These are phyloP conservation scores for Peromyscus californicus DNA, from an alignment of 2,113 vertebrate genomes.

Conservation along the genomic window DNA sequence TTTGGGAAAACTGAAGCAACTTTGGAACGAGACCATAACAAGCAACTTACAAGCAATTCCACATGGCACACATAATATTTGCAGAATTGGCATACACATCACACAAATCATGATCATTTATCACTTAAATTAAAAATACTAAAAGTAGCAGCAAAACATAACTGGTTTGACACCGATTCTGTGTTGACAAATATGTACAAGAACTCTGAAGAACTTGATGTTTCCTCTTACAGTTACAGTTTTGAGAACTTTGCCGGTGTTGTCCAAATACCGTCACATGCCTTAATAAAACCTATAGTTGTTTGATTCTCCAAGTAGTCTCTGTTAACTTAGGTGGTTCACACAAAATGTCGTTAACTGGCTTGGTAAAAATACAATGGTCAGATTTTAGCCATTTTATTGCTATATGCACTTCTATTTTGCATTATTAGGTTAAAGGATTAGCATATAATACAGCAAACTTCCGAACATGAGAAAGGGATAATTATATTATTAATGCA, in stretches of 20 bases:
- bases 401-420: background rate
- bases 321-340: background rate
- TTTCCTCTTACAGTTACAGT: background rate
- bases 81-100: background rate
- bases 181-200: background rate
- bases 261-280: background rate
- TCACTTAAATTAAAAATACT: background rate
- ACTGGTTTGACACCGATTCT: background rate
- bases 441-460: background rate
- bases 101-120: background rate
- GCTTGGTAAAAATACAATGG: background rate
- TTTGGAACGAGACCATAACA: background rate
- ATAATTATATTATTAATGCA: constrained; percentile 47
- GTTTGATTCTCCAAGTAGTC: constrained; percentile 4
- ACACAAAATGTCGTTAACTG: background rate
- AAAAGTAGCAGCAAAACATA: background rate
- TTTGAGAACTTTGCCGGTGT: background rate
- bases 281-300: background rate
- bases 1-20: background rate
- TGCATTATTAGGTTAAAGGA: constrained; percentile 34
- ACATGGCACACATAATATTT: background rate
- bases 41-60: background rate
- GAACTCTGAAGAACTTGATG: background rate
- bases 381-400: constrained; percentile 31
- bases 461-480: background rate